Evolutionary conservation across 2,113 vertebrate species (phyloP).

Genomic region (Pelodiscus sinensis): DNA sequence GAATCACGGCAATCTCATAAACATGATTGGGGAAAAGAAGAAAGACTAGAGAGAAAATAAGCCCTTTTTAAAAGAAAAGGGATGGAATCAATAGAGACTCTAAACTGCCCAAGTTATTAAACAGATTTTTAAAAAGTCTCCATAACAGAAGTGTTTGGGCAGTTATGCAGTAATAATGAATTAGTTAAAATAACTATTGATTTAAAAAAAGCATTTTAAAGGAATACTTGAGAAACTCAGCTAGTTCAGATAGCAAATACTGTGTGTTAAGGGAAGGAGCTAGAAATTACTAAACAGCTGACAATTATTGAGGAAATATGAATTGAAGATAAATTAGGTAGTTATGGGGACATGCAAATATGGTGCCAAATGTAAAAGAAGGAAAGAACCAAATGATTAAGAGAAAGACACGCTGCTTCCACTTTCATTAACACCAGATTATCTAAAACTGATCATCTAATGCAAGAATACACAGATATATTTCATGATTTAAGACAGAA

Average conservation of each 20-base stretch:
- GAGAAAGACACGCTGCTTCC: neutral
- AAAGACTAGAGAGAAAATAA: neutral
- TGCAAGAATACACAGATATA: neutral
- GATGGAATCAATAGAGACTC: conserved; percentile 20
- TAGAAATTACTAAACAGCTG: neutral
- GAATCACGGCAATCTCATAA: neutral
- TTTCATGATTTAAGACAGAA: neutral
- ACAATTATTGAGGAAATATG: neutral
- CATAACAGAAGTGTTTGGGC: conserved; percentile 17
- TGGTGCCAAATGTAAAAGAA: neutral
- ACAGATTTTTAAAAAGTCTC: conserved; percentile 19
- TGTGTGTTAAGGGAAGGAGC: neutral
- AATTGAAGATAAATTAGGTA: neutral
- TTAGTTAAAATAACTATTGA: conserved; percentile 34
- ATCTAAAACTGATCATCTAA: conserved; percentile 1
- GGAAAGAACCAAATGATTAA: neutral
- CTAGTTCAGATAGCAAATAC: conserved; percentile 10
- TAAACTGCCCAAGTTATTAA: neutral
- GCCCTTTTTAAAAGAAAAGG: neutral
- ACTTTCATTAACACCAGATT: conserved; percentile 20
- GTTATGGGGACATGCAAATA: neutral
- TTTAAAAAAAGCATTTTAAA: conserved; percentile 33
- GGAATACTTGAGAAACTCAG: conserved; percentile 51
- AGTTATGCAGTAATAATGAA: conserved; percentile 37
- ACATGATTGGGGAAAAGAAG: neutral